A percentile compares a stretch with the other conserved stretches of the same genome.
Conservation (phyloP, 1,140 invertebrate genomes). For the Listronotus oregonensis region DNA sequence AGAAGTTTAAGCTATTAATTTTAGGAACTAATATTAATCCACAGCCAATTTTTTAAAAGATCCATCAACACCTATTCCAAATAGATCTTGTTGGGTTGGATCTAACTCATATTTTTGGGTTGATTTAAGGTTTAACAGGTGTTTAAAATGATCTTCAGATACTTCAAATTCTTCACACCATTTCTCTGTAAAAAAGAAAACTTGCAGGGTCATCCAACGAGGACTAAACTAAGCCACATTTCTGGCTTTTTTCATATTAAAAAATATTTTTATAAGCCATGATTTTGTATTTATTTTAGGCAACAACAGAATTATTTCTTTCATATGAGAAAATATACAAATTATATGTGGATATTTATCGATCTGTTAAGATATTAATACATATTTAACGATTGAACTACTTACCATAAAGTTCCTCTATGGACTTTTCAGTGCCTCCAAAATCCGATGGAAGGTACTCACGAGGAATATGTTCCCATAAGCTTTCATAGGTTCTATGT, state of each 20-base stretch:
- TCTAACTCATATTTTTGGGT: conserved; percentile 25
- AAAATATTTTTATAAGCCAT: too few species aligned
- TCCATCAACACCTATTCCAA: conserved; percentile 35
- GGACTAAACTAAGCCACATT: too few species aligned
- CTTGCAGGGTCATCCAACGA: too few species aligned
- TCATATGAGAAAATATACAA: too few species aligned
- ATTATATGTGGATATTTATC: too few species aligned
- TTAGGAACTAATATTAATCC: conserved; percentile 24
- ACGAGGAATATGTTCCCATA: conserved; percentile 2
- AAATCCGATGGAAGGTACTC: conserved; percentile 6
- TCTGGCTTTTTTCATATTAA: too few species aligned
- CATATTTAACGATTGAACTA: neutral
- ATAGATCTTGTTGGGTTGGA: conserved; percentile 7
- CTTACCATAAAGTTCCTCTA: conserved; percentile 8
- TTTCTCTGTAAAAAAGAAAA: conserved; percentile 16
- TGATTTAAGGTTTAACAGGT: conserved; percentile 21
- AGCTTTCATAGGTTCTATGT: neutral
- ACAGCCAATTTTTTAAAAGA: conserved; percentile 38
- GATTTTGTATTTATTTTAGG: too few species aligned
- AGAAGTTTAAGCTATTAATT: too few species aligned
- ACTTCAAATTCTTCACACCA: conserved; percentile 36
- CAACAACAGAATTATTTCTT: too few species aligned
- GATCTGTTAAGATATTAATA: too few species aligned
- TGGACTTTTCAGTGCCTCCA: conserved; percentile 1
- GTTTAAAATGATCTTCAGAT: conserved; percentile 21